Evolutionary conservation across 2,113 vertebrate species (phyloP).

Genomic region (Hippocampus barbouri): DNA sequence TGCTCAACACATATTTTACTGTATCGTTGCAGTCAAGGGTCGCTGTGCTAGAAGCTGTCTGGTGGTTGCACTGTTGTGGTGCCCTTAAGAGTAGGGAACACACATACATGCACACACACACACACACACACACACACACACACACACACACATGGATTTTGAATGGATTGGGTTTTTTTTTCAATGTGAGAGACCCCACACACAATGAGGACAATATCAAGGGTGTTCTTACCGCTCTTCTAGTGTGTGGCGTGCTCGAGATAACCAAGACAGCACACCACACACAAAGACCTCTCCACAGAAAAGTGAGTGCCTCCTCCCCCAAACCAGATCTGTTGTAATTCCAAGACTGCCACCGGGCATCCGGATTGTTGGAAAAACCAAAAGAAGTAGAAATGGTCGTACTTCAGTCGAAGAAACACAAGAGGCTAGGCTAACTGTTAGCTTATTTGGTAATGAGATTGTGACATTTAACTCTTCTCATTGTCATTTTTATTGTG

Average conservation of each 20-base stretch:
- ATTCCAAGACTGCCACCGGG: neutral
- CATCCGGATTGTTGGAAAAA: neutral
- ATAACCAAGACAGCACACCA: neutral
- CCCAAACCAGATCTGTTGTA: neutral
- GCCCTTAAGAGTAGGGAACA: too few species aligned
- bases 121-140: too few species aligned
- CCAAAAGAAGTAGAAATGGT: neutral
- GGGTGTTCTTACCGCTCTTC: neutral
- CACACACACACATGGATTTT: too few species aligned
- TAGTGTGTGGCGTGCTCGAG: neutral
- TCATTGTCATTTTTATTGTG: neutral
- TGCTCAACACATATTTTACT: constrained; percentile 25
- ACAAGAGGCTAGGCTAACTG: neutral
- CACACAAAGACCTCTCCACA: neutral
- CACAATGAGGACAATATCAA: neutral
- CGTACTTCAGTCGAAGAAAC: neutral
- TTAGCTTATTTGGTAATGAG: neutral
- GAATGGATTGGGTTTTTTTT: neutral
- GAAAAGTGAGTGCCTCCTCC: neutral
- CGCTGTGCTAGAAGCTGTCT: neutral
- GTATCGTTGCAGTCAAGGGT: constrained; percentile 17
- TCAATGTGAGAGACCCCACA: neutral
- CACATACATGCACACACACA: too few species aligned
- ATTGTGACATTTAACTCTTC: neutral
- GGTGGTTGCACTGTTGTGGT: too few species aligned